These are phyloP conservation scores for Dasysyrphus albostriatus DNA, from an alignment of 2,888 invertebrate species.

Conservation along the genomic window DNA sequence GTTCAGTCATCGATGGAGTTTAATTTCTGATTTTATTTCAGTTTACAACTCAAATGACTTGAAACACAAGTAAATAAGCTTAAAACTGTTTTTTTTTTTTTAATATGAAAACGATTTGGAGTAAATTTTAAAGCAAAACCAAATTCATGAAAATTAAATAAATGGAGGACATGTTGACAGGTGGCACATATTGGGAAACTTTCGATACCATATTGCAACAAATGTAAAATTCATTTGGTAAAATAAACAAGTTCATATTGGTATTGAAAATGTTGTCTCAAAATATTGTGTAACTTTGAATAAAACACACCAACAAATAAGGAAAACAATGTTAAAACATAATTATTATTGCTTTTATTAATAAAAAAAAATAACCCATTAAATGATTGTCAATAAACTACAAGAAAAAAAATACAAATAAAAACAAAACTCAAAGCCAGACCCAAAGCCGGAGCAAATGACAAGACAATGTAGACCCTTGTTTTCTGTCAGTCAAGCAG, in stretches of 20 bases:
- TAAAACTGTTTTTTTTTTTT: background rate
- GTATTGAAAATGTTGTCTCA: background rate
- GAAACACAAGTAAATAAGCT: background rate
- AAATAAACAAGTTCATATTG: no score
- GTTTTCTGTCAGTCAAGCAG: conserved; percentile 45
- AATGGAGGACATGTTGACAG: no score
- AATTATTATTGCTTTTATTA: background rate
- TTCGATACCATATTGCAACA: no score
- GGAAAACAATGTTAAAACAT: background rate
- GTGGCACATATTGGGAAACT: no score
- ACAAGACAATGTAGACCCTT: conserved; percentile 63
- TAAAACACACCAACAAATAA: background rate
- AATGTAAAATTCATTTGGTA: no score
- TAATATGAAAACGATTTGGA: background rate
- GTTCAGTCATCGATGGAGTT: conserved; percentile 59
- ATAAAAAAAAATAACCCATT: background rate
- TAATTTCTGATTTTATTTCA: background rate
- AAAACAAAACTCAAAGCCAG: background rate
- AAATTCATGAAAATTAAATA: no score
- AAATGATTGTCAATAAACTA: background rate
- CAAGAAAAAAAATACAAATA: conserved; percentile 19
- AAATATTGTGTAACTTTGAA: background rate
- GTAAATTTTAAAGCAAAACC: no score
- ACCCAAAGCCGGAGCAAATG: background rate
- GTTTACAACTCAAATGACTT: background rate